Conservation (phyloP, 1,140 invertebrate species). For the Calycopis cecrops region DNA sequence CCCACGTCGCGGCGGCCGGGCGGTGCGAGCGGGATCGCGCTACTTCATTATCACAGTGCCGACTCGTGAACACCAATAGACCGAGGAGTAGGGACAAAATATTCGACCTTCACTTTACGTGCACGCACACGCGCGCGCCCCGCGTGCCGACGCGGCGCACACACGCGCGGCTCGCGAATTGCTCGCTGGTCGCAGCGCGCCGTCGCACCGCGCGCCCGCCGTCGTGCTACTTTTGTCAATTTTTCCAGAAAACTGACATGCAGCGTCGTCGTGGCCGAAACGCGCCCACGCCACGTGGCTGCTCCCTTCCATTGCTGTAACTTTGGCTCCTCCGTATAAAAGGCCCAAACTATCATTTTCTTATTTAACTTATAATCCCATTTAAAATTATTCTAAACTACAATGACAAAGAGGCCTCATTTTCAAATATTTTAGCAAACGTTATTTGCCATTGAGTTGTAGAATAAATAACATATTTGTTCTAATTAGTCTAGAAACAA, state of each 20-base stretch:
- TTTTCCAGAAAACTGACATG: slow-evolving; percentile 73
- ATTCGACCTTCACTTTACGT: slow-evolving; percentile 73
- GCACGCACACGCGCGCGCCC: slow-evolving; percentile 51
- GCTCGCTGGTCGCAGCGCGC: slow-evolving; percentile 42
- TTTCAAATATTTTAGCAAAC: no score
- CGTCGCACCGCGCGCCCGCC: slow-evolving; percentile 34
- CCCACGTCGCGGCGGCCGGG: slow-evolving; percentile 19
- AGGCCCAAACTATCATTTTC: no score
- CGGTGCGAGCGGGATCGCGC: slow-evolving; percentile 53
- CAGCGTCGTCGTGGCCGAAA: slow-evolving; percentile 52
- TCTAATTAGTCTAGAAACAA: no score
- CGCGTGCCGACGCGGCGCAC: slow-evolving; percentile 39
- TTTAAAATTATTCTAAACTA: no score
- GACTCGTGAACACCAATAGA: slow-evolving; percentile 72
- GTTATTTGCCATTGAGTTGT: no score
- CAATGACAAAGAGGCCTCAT: no score
- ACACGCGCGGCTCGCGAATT: slow-evolving; percentile 60
- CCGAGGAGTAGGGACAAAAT: slow-evolving; percentile 72
- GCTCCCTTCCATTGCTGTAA: slow-evolving; percentile 7
- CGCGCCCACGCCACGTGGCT: slow-evolving; percentile 53
- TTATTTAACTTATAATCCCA: no score
- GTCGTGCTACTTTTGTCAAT: slow-evolving; percentile 69
- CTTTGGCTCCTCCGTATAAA: no score
- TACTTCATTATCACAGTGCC: slow-evolving; percentile 62
- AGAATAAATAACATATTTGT: no score